These are phyloP conservation scores for Laticauda colubrina DNA, from an alignment of 2,113 vertebrate genomes.

Conservation along the genomic window DNA sequence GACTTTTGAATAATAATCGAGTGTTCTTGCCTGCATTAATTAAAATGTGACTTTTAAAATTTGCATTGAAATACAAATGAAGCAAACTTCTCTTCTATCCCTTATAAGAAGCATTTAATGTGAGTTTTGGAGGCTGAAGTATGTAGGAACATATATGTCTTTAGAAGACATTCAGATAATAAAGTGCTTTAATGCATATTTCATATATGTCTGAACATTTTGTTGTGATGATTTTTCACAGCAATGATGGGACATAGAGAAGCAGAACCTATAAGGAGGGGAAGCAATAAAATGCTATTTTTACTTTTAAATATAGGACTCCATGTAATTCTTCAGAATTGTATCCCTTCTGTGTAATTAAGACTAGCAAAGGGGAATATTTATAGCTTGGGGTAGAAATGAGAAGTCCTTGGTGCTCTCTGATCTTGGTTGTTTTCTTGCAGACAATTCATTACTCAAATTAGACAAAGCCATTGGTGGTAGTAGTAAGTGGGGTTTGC, in stretches of 20 bases:
- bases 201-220: neutral
- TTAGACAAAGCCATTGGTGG: neutral
- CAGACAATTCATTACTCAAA: neutral
- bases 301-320: neutral
- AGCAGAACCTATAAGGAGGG: neutral
- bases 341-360: neutral
- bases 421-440: neutral
- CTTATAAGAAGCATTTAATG: neutral
- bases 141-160: neutral
- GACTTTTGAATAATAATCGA: neutral
- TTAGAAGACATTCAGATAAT: neutral
- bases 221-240: neutral
- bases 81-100: neutral
- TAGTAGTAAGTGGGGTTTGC: neutral
- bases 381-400: neutral
- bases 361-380: neutral
- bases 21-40: neutral
- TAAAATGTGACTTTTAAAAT: neutral
- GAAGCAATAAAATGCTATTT: neutral
- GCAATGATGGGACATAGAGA: neutral
- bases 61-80: neutral
- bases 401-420: neutral
- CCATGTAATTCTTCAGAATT: neutral
- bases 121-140: neutral
- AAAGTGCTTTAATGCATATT: neutral